Conservation (phyloP, 1,140 invertebrate genomes). For the Drosophila busckii region DNA sequence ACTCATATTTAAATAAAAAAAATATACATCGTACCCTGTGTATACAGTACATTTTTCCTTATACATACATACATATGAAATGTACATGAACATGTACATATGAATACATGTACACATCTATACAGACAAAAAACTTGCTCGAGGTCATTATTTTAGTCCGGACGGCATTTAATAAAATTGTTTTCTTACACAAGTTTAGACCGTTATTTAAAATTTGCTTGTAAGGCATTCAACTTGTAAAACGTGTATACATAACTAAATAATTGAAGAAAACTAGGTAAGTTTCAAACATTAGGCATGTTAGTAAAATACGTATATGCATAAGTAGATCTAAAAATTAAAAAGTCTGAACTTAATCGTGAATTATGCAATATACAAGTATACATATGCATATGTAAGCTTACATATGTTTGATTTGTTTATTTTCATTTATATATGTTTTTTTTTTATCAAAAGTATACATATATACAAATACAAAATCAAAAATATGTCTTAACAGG, state of each 20-base stretch:
- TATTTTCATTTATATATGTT: not conserved
- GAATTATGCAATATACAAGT: conserved; percentile 9
- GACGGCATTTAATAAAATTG: conserved; percentile 38
- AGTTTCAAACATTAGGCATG: conserved; percentile 1
- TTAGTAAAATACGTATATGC: not conserved
- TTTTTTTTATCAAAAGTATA: not conserved
- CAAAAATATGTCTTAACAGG: no score
- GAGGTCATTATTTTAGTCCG: conserved; percentile 44
- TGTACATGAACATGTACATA: not conserved
- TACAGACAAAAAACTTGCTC: conserved; percentile 11
- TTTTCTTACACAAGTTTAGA: conserved; percentile 27
- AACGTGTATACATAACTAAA: no score
- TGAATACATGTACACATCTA: not conserved
- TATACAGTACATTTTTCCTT: not conserved
- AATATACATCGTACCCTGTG: conserved; percentile 29
- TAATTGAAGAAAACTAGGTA: conserved; percentile 2
- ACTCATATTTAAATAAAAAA: conserved; percentile 58
- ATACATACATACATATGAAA: not conserved
- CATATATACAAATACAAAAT: no score
- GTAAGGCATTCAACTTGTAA: conserved; percentile 1
- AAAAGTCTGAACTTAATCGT: conserved; percentile 6
- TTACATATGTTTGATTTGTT: not conserved
- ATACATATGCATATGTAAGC: not conserved
- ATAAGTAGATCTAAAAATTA: not conserved
- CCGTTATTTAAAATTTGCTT: conserved; percentile 12